A percentile compares a stretch with the other conserved stretches of the same genome.
These are phyloP conservation scores for Spilarctia lutea DNA, from an alignment of 2,888 invertebrate species.

Conservation along the genomic window DNA sequence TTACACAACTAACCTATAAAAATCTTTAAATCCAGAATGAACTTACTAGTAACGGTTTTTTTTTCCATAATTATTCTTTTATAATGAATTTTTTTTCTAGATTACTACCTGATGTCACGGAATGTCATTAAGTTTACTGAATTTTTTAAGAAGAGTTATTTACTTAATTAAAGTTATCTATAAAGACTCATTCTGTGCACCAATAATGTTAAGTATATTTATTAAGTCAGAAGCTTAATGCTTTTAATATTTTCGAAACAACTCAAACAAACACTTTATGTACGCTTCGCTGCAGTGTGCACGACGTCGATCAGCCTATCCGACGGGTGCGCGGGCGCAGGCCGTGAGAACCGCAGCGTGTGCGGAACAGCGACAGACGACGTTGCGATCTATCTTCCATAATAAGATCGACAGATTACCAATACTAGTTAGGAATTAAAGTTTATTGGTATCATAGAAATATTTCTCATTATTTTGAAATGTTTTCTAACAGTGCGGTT, in stretches of 20 bases:
- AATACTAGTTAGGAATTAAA: background rate
- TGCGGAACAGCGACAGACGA: slow-evolving; percentile 46
- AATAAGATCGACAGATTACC: slow-evolving; percentile 33
- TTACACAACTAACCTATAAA: no score
- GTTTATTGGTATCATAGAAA: background rate
- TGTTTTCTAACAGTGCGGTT: background rate
- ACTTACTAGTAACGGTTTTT: no score
- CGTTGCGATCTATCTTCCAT: slow-evolving; percentile 46
- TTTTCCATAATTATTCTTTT: no score
- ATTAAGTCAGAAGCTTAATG: background rate
- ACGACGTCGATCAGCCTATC: slow-evolving; percentile 27
- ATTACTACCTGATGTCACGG: no score
- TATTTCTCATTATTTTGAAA: background rate
- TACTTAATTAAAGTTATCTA: no score
- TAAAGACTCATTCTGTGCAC: background rate
- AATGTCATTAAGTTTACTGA: background rate
- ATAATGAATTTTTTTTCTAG: no score
- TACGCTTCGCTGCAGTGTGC: slow-evolving; percentile 47
- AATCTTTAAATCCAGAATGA: no score
- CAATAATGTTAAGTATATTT: background rate
- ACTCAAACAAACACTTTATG: slow-evolving; percentile 16
- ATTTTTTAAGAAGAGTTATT: no score
- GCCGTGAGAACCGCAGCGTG: slow-evolving; percentile 67
- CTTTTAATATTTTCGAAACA: background rate
- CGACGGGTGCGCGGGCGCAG: slow-evolving; percentile 63